A percentile compares a stretch with the other conserved stretches of the same genome.
Conservation (phyloP, 2,888 invertebrate species). For the Cephalotes varians region DNA sequence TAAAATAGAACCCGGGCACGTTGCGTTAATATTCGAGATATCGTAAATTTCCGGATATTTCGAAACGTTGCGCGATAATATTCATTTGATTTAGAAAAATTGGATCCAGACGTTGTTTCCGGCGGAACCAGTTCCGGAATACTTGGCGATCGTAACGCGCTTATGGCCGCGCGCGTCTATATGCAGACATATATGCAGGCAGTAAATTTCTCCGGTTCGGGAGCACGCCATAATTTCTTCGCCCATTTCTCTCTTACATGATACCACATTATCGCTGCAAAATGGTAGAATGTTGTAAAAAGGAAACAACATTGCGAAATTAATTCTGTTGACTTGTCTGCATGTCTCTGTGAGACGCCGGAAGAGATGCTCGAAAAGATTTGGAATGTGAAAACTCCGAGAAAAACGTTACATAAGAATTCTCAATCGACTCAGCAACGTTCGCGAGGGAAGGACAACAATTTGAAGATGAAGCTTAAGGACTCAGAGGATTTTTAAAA, state of each 20-base stretch:
- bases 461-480: background rate
- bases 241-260: conserved; percentile 5
- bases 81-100: conserved; percentile 51
- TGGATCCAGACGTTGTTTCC: conserved; percentile 36
- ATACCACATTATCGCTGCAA: conserved; percentile 16
- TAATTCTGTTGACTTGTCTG: conserved; percentile 8
- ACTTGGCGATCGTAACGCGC: conserved; percentile 43
- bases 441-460: background rate
- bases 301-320: background rate
- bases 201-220: conserved; percentile 29
- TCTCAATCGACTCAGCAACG: background rate
- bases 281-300: background rate
- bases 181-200: conserved; percentile 41
- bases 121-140: conserved; percentile 30
- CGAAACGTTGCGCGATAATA: conserved; percentile 1
- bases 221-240: conserved; percentile 39
- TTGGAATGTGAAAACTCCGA: background rate
- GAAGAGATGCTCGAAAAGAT: background rate
- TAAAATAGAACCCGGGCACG: background rate
- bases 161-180: conserved; percentile 38
- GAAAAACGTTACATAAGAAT: background rate
- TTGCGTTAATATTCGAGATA: conserved; percentile 7
- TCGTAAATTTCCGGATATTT: conserved; percentile 32
- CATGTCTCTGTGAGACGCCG: background rate
- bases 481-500: background rate